phyloP scores from a whole-genome alignment of 2,888 invertebrate genomes.

The Stenoptilia bipunctidactyla region DNA sequence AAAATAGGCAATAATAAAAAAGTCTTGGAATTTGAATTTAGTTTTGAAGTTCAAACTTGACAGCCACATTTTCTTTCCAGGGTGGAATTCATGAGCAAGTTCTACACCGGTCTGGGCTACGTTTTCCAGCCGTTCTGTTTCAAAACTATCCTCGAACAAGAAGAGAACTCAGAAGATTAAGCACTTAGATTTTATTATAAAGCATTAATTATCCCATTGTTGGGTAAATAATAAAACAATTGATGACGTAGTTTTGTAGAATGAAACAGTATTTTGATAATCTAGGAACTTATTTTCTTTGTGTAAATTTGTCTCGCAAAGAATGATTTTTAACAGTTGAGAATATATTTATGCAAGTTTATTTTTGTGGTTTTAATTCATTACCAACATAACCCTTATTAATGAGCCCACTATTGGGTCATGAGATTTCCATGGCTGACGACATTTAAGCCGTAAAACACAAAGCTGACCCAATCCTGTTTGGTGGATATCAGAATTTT shows the following conservation, averaged over 20 bases:
- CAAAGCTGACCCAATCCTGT: too few relatives aligned
- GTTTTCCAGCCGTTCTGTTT: constrained; percentile 89
- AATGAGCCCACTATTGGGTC: too few relatives aligned
- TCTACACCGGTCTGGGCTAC: constrained; percentile 87
- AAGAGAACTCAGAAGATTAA: constrained; percentile 56
- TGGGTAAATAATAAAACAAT: background rate
- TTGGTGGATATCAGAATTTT: too few relatives aligned
- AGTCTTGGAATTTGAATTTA: too few relatives aligned
- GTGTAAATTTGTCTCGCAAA: constrained; percentile 12
- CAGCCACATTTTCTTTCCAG: constrained; percentile 66
- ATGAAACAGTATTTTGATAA: constrained; percentile 34
- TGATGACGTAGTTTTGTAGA: constrained; percentile 28
- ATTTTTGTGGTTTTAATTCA: constrained; percentile 26
- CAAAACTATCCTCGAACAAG: constrained; percentile 76
- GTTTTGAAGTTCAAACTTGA: too few relatives aligned
- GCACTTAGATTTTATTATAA: background rate
- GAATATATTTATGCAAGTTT: constrained; percentile 49
- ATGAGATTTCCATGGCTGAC: too few relatives aligned
- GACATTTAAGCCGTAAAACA: too few relatives aligned
- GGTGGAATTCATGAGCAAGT: constrained; percentile 98
- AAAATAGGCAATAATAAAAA: too few relatives aligned
- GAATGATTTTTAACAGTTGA: background rate
- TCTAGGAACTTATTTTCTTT: constrained; percentile 7
- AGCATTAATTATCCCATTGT: background rate
- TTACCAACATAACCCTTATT: too few relatives aligned